Evolutionary conservation across 2,797 vertebrate species (phyloP).

Genomic region (Nasua narica): DNA sequence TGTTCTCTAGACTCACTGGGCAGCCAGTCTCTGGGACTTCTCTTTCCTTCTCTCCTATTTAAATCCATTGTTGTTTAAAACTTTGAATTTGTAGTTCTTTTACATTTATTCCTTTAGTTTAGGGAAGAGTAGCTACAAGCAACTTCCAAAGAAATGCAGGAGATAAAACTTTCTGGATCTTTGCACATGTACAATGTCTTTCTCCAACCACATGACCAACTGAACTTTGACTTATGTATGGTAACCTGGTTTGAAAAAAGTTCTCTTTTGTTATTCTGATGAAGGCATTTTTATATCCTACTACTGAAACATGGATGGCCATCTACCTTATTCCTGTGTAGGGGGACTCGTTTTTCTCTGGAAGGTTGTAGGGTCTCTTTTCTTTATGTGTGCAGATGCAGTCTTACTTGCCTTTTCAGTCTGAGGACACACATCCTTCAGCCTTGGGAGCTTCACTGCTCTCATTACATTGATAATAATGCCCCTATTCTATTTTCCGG

Average conservation of each 20-base stretch:
- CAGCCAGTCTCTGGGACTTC: not conserved
- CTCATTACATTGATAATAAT: not conserved
- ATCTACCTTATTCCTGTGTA: not conserved
- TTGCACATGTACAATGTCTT: not conserved
- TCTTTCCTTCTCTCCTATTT: not conserved
- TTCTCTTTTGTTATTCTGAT: not conserved
- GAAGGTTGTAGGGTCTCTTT: not conserved
- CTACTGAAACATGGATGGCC: not conserved
- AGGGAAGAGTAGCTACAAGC: not conserved
- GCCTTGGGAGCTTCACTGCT: not conserved
- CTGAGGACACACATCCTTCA: not conserved
- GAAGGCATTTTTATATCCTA: not conserved
- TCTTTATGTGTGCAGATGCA: not conserved
- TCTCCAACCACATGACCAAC: not conserved
- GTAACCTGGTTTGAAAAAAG: not conserved
- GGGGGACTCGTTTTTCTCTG: not conserved
- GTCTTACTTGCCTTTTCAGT: not conserved
- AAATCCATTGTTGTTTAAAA: not conserved
- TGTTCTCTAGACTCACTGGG: not conserved
- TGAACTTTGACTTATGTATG: not conserved
- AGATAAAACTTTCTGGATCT: not conserved
- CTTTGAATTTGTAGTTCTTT: not conserved
- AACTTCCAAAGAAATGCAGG: not conserved
- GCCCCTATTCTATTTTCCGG: not conserved
- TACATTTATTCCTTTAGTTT: not conserved